Percentiles rank a stretch among this genome's conserved stretches.
phyloP scores from a whole-genome alignment of 2,888 invertebrate genomes.

The Himalopsyche tibetana region DNA sequence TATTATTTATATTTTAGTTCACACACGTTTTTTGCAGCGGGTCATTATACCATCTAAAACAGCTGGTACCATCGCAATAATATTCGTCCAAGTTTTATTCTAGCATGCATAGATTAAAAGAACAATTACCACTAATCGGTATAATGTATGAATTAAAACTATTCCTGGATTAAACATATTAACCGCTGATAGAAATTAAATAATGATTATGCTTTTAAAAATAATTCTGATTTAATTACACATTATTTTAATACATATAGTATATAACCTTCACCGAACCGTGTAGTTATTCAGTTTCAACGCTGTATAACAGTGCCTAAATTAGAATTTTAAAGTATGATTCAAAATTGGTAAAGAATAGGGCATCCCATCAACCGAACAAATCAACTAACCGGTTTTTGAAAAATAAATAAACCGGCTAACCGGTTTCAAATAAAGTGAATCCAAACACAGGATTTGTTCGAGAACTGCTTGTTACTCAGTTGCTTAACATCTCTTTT shows the following conservation, averaged over 20 bases:
- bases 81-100: background rate
- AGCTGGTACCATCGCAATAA: background rate
- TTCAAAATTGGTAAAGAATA: constrained; percentile 7
- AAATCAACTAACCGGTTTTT: too few relatives aligned
- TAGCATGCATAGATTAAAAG: background rate
- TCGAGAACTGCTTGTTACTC: too few relatives aligned
- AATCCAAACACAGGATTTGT: too few relatives aligned
- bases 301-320: background rate
- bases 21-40: constrained; percentile 22
- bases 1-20: constrained; percentile 1
- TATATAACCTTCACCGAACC: background rate
- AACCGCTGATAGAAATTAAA: background rate
- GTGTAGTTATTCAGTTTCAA: background rate
- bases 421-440: too few relatives aligned
- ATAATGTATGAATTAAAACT: background rate
- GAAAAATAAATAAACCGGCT: too few relatives aligned
- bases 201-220: background rate
- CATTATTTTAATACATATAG: background rate
- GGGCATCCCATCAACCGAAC: too few relatives aligned
- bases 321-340: background rate
- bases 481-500: too few relatives aligned
- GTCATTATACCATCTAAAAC: constrained; percentile 5
- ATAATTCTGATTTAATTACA: constrained; percentile 9
- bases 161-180: background rate
- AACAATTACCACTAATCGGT: background rate